A percentile compares a stretch with the other conserved stretches of the same genome.
phyloP scores from a whole-genome alignment of 2,888 invertebrate genomes.

The Agrochola macilenta region DNA sequence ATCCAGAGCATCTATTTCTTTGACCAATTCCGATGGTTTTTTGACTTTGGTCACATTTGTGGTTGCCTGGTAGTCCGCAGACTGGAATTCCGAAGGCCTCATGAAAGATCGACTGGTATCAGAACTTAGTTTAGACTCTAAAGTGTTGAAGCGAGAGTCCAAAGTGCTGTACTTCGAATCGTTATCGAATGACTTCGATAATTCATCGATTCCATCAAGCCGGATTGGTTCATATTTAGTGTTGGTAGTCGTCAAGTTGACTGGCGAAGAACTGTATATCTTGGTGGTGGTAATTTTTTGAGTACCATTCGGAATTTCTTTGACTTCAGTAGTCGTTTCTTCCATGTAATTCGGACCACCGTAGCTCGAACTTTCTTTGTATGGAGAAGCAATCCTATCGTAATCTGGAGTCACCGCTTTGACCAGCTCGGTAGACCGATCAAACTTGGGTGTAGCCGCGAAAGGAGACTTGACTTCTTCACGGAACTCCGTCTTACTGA shows the following conservation, averaged over 20 bases:
- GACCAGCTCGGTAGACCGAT: conserved; percentile 81
- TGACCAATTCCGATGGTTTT: conserved; percentile 82
- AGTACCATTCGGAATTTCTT: conserved; percentile 89
- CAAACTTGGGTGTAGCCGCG: conserved; percentile 85
- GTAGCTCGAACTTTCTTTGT: conserved; percentile 81
- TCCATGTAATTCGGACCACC: conserved; percentile 87
- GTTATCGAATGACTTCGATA: conserved; percentile 88
- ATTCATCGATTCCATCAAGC: conserved; percentile 88
- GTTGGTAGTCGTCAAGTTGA: conserved; percentile 87
- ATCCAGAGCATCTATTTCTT: conserved; percentile 91
- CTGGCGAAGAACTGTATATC: conserved; percentile 90
- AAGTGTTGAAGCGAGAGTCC: conserved; percentile 86
- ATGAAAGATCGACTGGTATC: conserved; percentile 88
- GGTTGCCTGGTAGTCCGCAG: conserved; percentile 80
- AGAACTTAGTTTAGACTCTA: conserved; percentile 86
- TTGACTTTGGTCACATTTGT: conserved; percentile 79
- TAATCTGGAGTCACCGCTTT: conserved; percentile 85
- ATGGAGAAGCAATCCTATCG: conserved; percentile 85
- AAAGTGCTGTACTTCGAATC: conserved; percentile 87
- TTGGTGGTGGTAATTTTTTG: conserved; percentile 91
- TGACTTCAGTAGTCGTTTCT: conserved; percentile 89
- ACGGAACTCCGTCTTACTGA: conserved; percentile 78
- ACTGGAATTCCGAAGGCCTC: conserved; percentile 88
- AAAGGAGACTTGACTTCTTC: conserved; percentile 85
- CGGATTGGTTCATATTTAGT: conserved; percentile 88